Evolutionary conservation across 2,113 vertebrate species (phyloP), one percentile per base, ranked within the genome.

Genomic region (Tor tambroides): DNA sequence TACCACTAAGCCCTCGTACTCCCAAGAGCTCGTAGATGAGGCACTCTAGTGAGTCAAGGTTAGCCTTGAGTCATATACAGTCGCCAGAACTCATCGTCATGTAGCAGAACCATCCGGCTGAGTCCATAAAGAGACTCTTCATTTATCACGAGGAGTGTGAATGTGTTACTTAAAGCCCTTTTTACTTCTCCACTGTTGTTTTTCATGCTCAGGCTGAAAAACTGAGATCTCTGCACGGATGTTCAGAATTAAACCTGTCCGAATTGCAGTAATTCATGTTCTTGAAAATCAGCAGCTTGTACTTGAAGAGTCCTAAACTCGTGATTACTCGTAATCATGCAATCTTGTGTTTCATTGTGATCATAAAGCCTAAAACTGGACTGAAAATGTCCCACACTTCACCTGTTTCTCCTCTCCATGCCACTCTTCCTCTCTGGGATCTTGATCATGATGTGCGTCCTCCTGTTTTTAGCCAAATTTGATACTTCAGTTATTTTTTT

Each of bases 41-140:
- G 82, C 81, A 65, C 87, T 88, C 56, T 82, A 89, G 43, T 28
- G 56, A 79, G 86, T 86, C 89, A 91, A 90, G 87, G 87, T 89
- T 86, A 83, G 51, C 67, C 89, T 85, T 83, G 83, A 83, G 80
- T 76, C 84, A 87, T 10, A 54, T 32, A 65, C 67, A 84, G 54
- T 56, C 28, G 38, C 63, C 54, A 51, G 38, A 63, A 67, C 21
- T 32, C 38, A 71, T 80, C 32, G 75, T 80, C 77, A 56, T 72
- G 74, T 38, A 23, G 28, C 30, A 28, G 21, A 74, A 38, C 83
- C 21, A 2, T 26, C 10, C 30, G 32, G 43, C 63, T 76, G 0
- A 67, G 56, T 11, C 83, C 83, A 80, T 49, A 82, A 80, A 83
- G 83, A 83, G 71, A 72, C 77, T 72, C 76, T 89, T 74, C 46